Evolutionary conservation across 1,140 invertebrate genomes (phyloP).

Genomic region (Orussus abietinus): DNA sequence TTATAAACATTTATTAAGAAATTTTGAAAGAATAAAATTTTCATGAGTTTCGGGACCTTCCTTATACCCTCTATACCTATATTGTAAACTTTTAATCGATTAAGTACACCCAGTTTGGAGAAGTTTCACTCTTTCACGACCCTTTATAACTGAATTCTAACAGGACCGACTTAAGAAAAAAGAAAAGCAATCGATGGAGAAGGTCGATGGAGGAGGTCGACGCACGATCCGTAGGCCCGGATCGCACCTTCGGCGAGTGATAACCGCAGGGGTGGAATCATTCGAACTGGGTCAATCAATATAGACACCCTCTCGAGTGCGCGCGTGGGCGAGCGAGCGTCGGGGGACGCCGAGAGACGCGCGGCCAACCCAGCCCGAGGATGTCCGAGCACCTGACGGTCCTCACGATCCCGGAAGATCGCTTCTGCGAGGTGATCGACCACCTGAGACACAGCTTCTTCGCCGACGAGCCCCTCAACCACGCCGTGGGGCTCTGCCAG

Average conservation of each 20-base stretch:
- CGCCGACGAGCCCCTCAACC: slow-evolving; percentile 75
- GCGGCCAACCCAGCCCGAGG: slow-evolving; percentile 22
- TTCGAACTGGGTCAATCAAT: slow-evolving; percentile 52
- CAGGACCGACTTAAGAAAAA: too few species aligned
- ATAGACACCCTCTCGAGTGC: slow-evolving; percentile 36
- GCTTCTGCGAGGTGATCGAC: slow-evolving; percentile 60
- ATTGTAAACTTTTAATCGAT: too few species aligned
- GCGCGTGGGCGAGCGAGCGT: slow-evolving; percentile 6
- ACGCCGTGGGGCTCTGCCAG: slow-evolving; percentile 65
- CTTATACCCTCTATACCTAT: too few species aligned
- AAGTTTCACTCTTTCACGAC: too few species aligned
- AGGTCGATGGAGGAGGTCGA: too few species aligned
- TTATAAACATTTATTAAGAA: background rate
- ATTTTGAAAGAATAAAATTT: background rate
- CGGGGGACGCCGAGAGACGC: background rate
- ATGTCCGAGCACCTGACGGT: slow-evolving; percentile 33
- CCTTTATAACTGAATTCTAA: too few species aligned
- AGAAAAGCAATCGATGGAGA: too few species aligned
- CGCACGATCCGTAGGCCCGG: too few species aligned
- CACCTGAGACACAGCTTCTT: slow-evolving; percentile 72
- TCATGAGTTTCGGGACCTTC: too few species aligned
- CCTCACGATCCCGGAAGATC: slow-evolving; percentile 49
- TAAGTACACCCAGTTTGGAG: background rate
- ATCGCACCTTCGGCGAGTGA: background rate
- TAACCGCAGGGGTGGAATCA: background rate